Percentiles rank a stretch among this genome's conserved stretches.
These are phyloP conservation scores for Myanophis thanlyinensis DNA, from an alignment of 2,113 vertebrate genomes.

Conservation along the genomic window DNA sequence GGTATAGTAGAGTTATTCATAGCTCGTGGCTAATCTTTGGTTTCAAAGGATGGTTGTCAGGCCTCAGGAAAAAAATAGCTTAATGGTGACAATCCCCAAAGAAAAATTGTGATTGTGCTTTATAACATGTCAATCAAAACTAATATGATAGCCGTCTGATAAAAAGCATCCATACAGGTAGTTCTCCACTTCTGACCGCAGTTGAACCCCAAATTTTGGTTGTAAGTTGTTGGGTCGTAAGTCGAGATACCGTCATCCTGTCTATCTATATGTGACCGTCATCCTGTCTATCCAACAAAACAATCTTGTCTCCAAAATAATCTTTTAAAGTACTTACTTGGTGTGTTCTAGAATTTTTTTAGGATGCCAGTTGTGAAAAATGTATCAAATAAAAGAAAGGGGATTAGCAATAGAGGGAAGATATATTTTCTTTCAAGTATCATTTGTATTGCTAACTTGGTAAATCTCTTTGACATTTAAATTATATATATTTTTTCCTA, in stretches of 20 bases:
- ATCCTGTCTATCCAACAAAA: background rate
- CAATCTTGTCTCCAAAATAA: background rate
- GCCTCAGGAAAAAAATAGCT: background rate
- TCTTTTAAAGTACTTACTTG: background rate
- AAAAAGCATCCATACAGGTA: background rate
- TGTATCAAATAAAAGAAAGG: background rate
- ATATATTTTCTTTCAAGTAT: background rate
- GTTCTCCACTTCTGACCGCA: background rate
- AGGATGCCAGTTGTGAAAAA: background rate
- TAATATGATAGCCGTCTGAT: slow-evolving; percentile 22
- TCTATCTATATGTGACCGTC: background rate
- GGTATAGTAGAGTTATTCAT: background rate
- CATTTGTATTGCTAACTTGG: background rate
- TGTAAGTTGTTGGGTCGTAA: background rate
- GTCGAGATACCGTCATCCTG: background rate
- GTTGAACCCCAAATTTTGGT: background rate
- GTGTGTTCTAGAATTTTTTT: background rate
- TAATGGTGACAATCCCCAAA: slow-evolving; percentile 18
- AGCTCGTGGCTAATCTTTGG: slow-evolving; percentile 24
- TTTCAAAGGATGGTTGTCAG: slow-evolving; percentile 2
- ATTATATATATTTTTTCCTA: slow-evolving; percentile 26
- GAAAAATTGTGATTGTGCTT: slow-evolving; percentile 10
- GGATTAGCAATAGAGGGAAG: background rate
- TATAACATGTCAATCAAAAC: slow-evolving; percentile 14
- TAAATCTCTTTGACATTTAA: slow-evolving; percentile 35